Evolutionary conservation across 2,797 vertebrate genomes (phyloP).

Genomic region (Geotrypetes seraphini): DNA sequence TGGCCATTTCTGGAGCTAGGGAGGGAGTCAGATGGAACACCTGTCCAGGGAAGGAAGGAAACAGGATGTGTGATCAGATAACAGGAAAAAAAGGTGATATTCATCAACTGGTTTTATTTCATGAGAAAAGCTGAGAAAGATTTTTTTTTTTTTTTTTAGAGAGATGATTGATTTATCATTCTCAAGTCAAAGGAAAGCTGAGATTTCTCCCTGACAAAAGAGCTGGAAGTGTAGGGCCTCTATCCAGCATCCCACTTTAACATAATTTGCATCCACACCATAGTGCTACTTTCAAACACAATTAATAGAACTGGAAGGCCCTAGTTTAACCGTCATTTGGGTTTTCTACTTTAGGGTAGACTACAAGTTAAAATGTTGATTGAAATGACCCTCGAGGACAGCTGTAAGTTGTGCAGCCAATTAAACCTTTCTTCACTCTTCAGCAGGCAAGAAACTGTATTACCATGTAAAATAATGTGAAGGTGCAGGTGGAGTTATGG

Average conservation of each 20-base stretch:
- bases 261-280: too few species aligned
- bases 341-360: conserved; percentile 1
- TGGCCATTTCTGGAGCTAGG: background rate
- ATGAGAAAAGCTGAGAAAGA: background rate
- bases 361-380: background rate
- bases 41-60: background rate
- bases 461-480: conserved; percentile 41
- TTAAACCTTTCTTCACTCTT: conserved; percentile 14
- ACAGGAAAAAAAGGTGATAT: conserved; percentile 1
- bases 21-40: background rate
- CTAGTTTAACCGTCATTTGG: too few species aligned
- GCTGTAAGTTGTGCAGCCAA: background rate
- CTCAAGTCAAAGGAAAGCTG: too few species aligned
- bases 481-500: conserved; percentile 40
- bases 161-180: too few species aligned
- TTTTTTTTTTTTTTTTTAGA: too few species aligned
- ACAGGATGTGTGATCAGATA: background rate
- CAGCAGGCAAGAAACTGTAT: conserved; percentile 13
- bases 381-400: conserved; percentile 2
- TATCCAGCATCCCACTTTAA: too few species aligned
- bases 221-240: too few species aligned
- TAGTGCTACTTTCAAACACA: too few species aligned
- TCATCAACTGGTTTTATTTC: background rate
- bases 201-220: too few species aligned
- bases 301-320: too few species aligned